Evolutionary conservation across 2,113 vertebrate species (phyloP).

Genomic region (Menidia beryllina): DNA sequence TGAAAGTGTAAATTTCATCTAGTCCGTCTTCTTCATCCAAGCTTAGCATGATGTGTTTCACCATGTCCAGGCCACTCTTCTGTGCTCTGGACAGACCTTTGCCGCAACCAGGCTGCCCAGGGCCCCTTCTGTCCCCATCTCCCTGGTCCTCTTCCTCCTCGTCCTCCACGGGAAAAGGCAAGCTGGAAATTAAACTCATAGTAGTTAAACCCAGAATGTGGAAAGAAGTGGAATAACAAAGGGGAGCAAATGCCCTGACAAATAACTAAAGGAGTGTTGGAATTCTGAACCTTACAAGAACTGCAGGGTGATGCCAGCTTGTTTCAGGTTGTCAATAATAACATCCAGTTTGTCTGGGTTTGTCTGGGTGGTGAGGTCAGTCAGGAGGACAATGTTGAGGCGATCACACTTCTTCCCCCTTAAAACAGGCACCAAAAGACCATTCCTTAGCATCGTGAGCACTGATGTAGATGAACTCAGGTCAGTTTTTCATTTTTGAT

Average conservation of each 20-base stretch:
- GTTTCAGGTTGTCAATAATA: conserved; percentile 90
- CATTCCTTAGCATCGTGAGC: background rate
- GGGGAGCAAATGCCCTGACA: background rate
- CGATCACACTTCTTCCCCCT: conserved; percentile 92
- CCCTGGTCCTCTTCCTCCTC: conserved; percentile 51
- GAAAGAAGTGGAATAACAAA: background rate
- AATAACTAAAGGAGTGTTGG: background rate
- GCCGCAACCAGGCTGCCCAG: conserved; percentile 31
- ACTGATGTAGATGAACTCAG: background rate
- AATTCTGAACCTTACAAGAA: conserved; percentile 89
- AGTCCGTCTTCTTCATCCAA: conserved; percentile 89
- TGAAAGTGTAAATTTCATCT: conserved; percentile 91
- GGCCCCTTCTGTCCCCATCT: conserved; percentile 32
- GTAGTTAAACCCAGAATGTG: background rate
- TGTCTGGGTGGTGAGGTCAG: conserved; percentile 87
- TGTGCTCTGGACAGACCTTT: conserved; percentile 88
- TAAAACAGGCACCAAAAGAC: background rate
- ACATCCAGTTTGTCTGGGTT: conserved; percentile 88
- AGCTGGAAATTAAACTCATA: conserved; percentile 73
- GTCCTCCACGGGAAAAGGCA: conserved; percentile 86
- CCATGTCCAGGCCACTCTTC: conserved; percentile 83
- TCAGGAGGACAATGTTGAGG: conserved; percentile 89
- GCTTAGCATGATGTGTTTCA: conserved; percentile 86
- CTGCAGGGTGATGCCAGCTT: conserved; percentile 87
- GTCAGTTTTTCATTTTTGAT: background rate